Percentiles rank a stretch among this genome's conserved stretches.
phyloP scores from a whole-genome alignment of 2,797 vertebrate species.

The Mycteria americana region DNA sequence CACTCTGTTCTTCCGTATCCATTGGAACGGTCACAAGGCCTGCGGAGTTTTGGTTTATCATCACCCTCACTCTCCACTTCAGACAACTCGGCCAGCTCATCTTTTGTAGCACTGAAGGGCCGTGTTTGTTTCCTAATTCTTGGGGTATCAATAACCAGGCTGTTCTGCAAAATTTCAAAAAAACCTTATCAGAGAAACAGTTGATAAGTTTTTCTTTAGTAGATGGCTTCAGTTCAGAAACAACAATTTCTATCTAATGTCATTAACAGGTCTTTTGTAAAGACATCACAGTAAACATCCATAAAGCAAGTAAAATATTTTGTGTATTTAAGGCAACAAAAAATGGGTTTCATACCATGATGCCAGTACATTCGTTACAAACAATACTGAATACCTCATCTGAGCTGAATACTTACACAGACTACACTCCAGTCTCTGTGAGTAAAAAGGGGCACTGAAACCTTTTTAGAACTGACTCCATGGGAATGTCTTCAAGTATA shows the following conservation, averaged over 20 bases:
- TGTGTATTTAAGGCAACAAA: not conserved
- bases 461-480: not conserved
- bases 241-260: not conserved
- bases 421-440: accelerated
- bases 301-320: not conserved
- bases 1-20: constrained; percentile 97
- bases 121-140: constrained; percentile 96
- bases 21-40: constrained; percentile 89
- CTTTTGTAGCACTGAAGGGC: constrained; percentile 95
- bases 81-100: constrained; percentile 93
- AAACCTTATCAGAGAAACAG: not conserved
- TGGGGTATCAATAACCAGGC: constrained; percentile 97
- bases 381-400: not conserved
- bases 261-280: not conserved
- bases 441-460: not conserved
- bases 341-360: not conserved
- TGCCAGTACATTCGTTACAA: not conserved
- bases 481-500: not conserved
- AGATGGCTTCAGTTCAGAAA: not conserved
- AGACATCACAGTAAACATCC: not conserved
- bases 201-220: not conserved
- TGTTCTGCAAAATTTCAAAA: constrained; percentile 85
- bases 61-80: constrained; percentile 93
- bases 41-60: constrained; percentile 91
- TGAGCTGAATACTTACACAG: not conserved